Base-by-base conservation (phyloP, 2,888 invertebrate genomes). In the Dendrolimus pini region DNA sequence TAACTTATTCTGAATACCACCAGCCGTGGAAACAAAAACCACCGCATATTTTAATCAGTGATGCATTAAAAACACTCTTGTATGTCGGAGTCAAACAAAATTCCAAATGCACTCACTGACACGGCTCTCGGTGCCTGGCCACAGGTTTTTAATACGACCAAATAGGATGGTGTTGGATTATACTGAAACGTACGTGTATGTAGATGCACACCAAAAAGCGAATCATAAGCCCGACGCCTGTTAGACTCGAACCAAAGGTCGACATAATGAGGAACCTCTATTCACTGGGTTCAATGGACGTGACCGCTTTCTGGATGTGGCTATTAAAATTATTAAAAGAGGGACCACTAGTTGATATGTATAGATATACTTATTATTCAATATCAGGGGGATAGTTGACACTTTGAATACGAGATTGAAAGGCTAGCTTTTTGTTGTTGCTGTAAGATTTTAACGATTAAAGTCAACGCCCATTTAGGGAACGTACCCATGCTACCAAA, bases 111-210 rank as follows among this genome's bases (percentile, higher is more conserved):
- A 80, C 30, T 30, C 30, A 78, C 83, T 79, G 80, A 78, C 79
- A 76, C 70, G 78, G 76, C 66, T 67, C 47, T 47, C 47, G 68
- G 72, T 64, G 84, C 81, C 89, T 86, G 81, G 84, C 89, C 88
- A 83, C 89, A 88, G 81, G 78, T 84, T 89, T 89, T 89, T 89
- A 89, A 89, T 89, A 86, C 80, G 75, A 71, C 82, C 79, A 84
- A 89, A 87, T 87, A 85, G 85, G 77, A 76, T 77, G 79, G 81
- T 68, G 69, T 69, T 74, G 65, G 66, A 65, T 69, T 66, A 68
- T 71, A 65, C 58, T 62, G 68, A 69, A 65, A 77, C 75, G 75
- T 74, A 74, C 73, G 76, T 60, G 62, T 66, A 69, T 71, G 66
- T 65, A 64, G 66, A 72, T 71, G 74, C 76, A 73, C 73, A 74